A percentile compares a stretch with the other conserved stretches of the same genome.
Conservation (phyloP, 2,888 invertebrate genomes). For the Noctua pronuba region DNA sequence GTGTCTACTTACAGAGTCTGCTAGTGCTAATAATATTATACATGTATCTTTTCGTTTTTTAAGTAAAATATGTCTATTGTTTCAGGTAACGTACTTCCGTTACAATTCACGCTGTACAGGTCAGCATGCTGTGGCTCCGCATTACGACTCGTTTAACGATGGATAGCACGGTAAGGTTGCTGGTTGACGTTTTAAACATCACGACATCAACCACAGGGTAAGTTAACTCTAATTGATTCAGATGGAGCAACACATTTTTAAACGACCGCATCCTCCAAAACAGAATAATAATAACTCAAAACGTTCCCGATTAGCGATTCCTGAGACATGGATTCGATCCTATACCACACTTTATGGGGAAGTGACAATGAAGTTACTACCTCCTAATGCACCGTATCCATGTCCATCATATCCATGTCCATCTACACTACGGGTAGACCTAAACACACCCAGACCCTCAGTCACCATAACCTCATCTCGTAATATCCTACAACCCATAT, state of each 20-base stretch:
- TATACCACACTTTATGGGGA: not conserved
- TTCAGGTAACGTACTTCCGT: not conserved
- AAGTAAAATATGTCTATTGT: not conserved
- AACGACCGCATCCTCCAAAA: not conserved
- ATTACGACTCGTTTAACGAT: not conserved
- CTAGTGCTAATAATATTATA: not conserved
- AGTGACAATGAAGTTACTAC: not conserved
- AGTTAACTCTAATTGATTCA: not conserved
- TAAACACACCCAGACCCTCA: not conserved
- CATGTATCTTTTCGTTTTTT: not conserved
- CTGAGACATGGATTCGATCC: not conserved
- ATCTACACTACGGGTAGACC: too few species aligned
- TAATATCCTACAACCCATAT: not conserved
- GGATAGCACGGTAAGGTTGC: not conserved
- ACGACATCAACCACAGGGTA: not conserved
- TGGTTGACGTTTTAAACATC: not conserved
- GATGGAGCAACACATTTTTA: not conserved
- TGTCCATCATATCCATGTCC: conserved; percentile 1
- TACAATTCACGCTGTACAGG: not conserved
- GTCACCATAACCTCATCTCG: not conserved
- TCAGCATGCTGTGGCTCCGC: not conserved
- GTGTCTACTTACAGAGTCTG: too few species aligned
- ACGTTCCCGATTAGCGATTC: not conserved
- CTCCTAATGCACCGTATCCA: conserved; percentile 1
- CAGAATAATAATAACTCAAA: not conserved